phyloP scores from a whole-genome alignment of 2,888 invertebrate species.

The Psylliodes chrysocephalus region DNA sequence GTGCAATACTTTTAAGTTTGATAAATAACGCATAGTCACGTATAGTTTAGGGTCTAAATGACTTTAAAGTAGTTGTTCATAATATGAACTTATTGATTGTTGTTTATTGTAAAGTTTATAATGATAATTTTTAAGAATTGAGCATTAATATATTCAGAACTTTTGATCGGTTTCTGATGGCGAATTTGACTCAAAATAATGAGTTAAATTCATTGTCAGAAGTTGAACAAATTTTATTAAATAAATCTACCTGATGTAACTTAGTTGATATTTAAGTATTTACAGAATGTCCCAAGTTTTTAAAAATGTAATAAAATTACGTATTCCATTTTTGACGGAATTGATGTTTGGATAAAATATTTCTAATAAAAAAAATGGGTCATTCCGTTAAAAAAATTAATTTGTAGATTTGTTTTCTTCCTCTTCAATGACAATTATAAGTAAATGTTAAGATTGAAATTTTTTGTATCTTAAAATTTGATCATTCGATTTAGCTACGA shows the following conservation, averaged over 20 bases:
- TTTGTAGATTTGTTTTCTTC: conserved; percentile 35
- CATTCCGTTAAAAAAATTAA: conserved; percentile 11
- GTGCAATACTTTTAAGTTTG: conserved; percentile 52
- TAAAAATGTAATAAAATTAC: conserved; percentile 24
- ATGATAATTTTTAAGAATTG: conserved; percentile 18
- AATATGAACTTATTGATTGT: conserved; percentile 28
- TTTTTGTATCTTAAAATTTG: conserved; percentile 36
- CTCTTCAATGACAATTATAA: conserved; percentile 46
- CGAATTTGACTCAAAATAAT: background rate
- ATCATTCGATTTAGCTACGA: conserved; percentile 38
- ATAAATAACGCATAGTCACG: conserved; percentile 41
- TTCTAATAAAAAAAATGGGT: background rate
- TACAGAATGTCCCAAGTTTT: background rate
- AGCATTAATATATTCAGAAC: conserved; percentile 22
- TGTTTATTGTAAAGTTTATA: conserved; percentile 30
- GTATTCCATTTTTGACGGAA: conserved; percentile 8
- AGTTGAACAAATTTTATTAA: background rate
- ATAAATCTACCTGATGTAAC: conserved; percentile 28
- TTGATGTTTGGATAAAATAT: background rate
- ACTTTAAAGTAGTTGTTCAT: conserved; percentile 46
- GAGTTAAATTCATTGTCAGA: background rate
- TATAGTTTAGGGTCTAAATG: conserved; percentile 48
- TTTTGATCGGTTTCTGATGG: background rate
- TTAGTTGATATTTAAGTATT: conserved; percentile 22
- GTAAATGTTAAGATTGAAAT: conserved; percentile 34